A percentile compares a stretch with the other conserved stretches of the same genome.
These are phyloP conservation scores for Anniella stebbinsi DNA, from an alignment of 2,797 vertebrate genomes.

Conservation along the genomic window DNA sequence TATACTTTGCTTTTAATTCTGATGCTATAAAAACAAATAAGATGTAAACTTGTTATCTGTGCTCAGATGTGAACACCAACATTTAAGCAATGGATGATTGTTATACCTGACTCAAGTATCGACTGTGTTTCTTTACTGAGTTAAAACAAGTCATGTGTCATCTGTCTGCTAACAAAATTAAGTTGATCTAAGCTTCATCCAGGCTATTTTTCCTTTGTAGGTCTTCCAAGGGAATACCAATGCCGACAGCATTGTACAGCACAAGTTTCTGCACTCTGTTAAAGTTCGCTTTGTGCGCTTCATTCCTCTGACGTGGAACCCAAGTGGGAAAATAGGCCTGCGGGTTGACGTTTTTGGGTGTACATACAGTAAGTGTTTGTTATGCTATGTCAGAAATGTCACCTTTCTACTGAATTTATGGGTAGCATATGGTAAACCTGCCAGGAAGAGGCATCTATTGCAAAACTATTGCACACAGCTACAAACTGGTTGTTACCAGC, in stretches of 20 bases:
- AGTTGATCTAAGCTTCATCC: not conserved
- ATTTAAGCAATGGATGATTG: not conserved
- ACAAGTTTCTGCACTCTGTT: conserved; percentile 89
- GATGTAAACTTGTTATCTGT: not conserved
- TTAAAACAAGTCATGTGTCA: not conserved
- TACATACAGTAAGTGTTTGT: conserved; percentile 90
- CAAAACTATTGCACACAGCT: not conserved
- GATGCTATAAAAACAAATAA: not conserved
- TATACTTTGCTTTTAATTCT: not conserved
- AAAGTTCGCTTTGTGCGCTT: conserved; percentile 93
- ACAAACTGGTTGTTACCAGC: not conserved
- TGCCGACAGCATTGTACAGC: conserved; percentile 89
- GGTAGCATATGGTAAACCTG: not conserved
- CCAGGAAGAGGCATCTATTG: not conserved
- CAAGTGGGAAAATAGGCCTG: conserved; percentile 87
- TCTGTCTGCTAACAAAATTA: not conserved
- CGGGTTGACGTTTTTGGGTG: conserved; percentile 93
- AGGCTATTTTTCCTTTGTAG: conserved; percentile 77
- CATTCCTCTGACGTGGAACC: conserved; percentile 91
- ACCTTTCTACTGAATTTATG: not conserved
- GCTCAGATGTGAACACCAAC: not conserved
- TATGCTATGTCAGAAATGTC: not conserved
- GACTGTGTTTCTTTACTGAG: not conserved
- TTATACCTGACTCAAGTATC: not conserved
- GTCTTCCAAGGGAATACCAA: conserved; percentile 91